Evolutionary conservation across 2,888 invertebrate species (phyloP), one percentile per base, ranked within the genome.

Genomic region (Andrena hattorfiana): DNA sequence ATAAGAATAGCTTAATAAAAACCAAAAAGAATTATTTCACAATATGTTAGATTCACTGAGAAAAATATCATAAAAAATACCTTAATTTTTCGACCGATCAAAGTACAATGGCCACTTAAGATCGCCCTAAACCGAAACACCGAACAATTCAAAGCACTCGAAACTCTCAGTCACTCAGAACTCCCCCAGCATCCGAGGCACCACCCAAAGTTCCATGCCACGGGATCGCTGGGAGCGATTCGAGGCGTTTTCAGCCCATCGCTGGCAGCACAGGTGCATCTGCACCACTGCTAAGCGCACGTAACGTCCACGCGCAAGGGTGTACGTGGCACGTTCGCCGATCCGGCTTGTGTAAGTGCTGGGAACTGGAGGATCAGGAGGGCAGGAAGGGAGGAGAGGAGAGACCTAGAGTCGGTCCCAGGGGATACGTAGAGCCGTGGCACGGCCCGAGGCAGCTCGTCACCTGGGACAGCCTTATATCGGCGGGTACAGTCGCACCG

Each of bases 381-480:
- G 54, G 42, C 42, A 62, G 23, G 71, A 54, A 70, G 30, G 35
- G 78, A 71, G 82, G 82, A 79, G 62, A 66, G 62, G 88, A 74
- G 87, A 80, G 87, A 88, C 86, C 85, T 81, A 88, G 89, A 90
- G 91, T 89, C 87, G 91, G 89, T 92, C 92, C 91, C 93, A 86
- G 54, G 93, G 91, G 92, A 90, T 90, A 89, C 91, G 92, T 92
- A 92, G 91, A 90, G 91, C 92, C 88, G 90, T 90, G 92, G 90
- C 92, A 91, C 89, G 92, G 92, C 93, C 91, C 91, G 92, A 93
- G 92, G 93, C 92, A 91, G 91, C 92, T 92, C 92, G 93, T 93
- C 92, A 93, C 92, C 92, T 93, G 93, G 93, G 92, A 93, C 93
- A 91, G 89, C 92, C 93, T 93, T 93, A 92, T 93, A 93, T 93